Evolutionary conservation across 2,113 vertebrate genomes (phyloP).

Genomic region (Sceloporus undulatus): DNA sequence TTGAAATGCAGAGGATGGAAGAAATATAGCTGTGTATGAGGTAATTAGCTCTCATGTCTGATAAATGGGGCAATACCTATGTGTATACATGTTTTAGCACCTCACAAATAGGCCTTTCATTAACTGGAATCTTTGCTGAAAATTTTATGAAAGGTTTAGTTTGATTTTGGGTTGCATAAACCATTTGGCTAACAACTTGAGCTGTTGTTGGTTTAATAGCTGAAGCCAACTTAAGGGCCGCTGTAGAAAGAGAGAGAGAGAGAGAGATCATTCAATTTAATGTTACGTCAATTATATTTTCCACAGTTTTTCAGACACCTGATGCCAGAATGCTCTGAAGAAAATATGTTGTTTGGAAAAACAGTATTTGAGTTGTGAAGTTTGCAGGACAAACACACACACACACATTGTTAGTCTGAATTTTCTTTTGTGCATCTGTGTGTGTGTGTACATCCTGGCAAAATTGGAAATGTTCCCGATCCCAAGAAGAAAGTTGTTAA

Average conservation of each 20-base stretch:
- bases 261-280: constrained; percentile 70
- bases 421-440: constrained; percentile 15
- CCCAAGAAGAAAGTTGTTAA: constrained; percentile 36
- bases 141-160: constrained; percentile 87
- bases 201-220: constrained; percentile 72
- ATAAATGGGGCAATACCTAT: constrained; percentile 99
- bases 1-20: constrained; percentile 93
- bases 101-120: constrained; percentile 90
- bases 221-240: constrained; percentile 75
- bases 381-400: constrained; percentile 5
- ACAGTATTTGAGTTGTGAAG: constrained; percentile 40
- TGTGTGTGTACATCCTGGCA: constrained; percentile 33
- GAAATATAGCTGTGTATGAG: constrained; percentile 90
- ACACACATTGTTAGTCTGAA: constrained; percentile 15
- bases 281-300: constrained; percentile 71
- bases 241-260: constrained; percentile 61
- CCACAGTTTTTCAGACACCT: constrained; percentile 63
- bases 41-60: constrained; percentile 98
- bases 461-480: constrained; percentile 27
- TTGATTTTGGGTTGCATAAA: constrained; percentile 80
- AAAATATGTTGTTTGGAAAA: constrained; percentile 57
- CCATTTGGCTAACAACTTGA: constrained; percentile 73
- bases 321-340: constrained; percentile 60
- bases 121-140: constrained; percentile 86
- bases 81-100: constrained; percentile 95